Percentiles rank a stretch among this genome's conserved stretches.
Conservation (phyloP, 2,888 invertebrate species). For the Uloborus plumipes region DNA sequence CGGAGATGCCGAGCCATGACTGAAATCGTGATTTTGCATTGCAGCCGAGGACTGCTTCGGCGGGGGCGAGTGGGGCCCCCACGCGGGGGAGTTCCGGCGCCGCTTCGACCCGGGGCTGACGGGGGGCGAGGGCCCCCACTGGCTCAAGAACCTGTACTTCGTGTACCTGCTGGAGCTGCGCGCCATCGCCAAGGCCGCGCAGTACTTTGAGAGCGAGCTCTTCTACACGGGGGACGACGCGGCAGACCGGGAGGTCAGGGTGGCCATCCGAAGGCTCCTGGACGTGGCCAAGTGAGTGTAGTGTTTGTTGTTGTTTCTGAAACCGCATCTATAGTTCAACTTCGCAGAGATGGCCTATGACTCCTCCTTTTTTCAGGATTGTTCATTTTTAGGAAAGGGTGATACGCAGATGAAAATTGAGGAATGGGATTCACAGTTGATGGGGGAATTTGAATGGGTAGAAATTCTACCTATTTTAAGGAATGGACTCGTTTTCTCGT, state of each 20-base stretch:
- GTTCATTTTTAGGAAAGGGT: no score
- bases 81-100: constrained; percentile 72
- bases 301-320: no score
- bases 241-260: constrained; percentile 88
- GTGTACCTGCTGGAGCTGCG: constrained; percentile 93
- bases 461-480: no score
- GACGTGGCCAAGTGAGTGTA: constrained; percentile 76
- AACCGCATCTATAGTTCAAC: no score
- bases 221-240: constrained; percentile 92
- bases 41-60: constrained; percentile 65
- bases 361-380: no score
- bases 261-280: constrained; percentile 87
- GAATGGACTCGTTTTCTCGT: no score
- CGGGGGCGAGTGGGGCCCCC: constrained; percentile 71
- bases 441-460: no score
- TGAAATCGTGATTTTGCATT: no score
- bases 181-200: constrained; percentile 92
- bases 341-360: no score
- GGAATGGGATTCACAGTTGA: no score
- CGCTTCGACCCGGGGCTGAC: constrained; percentile 90
- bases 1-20: no score
- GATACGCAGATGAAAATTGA: no score
- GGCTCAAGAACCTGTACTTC: constrained; percentile 97
- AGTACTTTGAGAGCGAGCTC: constrained; percentile 85
- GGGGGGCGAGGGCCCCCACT: constrained; percentile 88